phyloP scores from a whole-genome alignment of 2,113 vertebrate species.

The Ptilorrhoa leucosticta region DNA sequence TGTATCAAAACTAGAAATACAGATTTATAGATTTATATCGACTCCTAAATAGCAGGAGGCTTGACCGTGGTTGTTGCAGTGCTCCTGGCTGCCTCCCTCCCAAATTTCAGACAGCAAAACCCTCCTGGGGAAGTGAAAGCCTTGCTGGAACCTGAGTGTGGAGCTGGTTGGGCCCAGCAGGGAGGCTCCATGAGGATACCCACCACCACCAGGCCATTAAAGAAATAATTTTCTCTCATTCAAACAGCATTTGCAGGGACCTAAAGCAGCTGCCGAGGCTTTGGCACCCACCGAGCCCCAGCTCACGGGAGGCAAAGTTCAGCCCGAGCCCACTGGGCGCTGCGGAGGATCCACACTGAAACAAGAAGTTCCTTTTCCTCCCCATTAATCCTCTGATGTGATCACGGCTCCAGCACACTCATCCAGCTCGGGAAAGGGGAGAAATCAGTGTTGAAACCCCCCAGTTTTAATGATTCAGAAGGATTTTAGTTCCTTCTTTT shows the following conservation, averaged over 20 bases:
- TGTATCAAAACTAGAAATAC: neutral
- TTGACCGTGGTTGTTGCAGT: neutral
- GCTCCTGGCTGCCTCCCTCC: neutral
- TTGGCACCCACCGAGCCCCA: neutral
- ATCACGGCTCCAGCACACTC: neutral
- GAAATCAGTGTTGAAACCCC: neutral
- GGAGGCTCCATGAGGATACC: neutral
- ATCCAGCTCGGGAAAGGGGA: neutral
- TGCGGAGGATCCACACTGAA: neutral
- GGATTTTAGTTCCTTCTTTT: neutral
- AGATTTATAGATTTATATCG: neutral
- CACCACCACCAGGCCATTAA: accelerated
- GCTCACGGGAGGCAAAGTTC: neutral
- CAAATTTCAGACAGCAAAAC: neutral
- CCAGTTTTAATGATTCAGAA: neutral
- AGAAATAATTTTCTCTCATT: neutral
- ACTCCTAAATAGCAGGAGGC: neutral
- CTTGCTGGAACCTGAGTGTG: neutral
- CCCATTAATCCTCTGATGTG: neutral
- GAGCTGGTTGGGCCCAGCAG: neutral
- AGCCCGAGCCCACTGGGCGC: accelerated
- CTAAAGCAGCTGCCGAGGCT: neutral
- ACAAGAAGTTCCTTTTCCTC: neutral
- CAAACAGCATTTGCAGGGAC: neutral
- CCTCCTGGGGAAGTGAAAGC: neutral